phyloP scores from a whole-genome alignment of 2,113 vertebrate genomes.

The Syrmaticus mikado region DNA sequence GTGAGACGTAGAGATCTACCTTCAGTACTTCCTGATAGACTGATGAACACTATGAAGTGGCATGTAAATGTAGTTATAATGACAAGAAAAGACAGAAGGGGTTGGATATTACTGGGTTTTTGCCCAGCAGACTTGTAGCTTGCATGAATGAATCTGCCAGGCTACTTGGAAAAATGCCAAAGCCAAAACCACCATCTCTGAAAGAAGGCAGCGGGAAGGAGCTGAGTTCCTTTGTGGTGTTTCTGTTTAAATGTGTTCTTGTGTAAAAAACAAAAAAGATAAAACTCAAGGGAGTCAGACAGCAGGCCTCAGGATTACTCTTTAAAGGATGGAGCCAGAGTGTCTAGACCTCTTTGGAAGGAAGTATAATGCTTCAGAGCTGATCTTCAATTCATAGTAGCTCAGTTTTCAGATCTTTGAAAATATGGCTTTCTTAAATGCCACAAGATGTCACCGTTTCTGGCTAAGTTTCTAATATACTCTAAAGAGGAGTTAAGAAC shows the following conservation, averaged over 20 bases:
- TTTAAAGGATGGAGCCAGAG: conserved; percentile 5
- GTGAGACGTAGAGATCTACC: neutral
- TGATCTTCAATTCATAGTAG: neutral
- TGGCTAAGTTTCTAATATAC: neutral
- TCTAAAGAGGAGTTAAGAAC: neutral
- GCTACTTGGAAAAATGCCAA: conserved; percentile 1
- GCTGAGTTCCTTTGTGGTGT: neutral
- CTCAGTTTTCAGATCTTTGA: neutral
- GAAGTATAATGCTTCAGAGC: neutral
- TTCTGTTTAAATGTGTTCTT: conserved; percentile 18
- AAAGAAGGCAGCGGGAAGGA: conserved; percentile 12
- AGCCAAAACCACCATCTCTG: neutral
- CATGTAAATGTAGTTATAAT: neutral
- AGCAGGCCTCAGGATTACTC: neutral
- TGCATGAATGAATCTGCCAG: neutral
- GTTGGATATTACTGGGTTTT: neutral
- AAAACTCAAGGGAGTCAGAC: neutral
- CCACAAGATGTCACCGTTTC: neutral
- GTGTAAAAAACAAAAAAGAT: neutral
- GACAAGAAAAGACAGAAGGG: neutral
- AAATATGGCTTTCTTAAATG: conserved; percentile 4
- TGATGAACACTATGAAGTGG: neutral
- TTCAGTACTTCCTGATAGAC: neutral
- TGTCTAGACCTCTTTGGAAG: conserved; percentile 21
- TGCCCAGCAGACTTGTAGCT: neutral